Evolutionary conservation across 2,113 vertebrate species (phyloP), one percentile per base, ranked within the genome.

Genomic region (Rhombomys opimus): DNA sequence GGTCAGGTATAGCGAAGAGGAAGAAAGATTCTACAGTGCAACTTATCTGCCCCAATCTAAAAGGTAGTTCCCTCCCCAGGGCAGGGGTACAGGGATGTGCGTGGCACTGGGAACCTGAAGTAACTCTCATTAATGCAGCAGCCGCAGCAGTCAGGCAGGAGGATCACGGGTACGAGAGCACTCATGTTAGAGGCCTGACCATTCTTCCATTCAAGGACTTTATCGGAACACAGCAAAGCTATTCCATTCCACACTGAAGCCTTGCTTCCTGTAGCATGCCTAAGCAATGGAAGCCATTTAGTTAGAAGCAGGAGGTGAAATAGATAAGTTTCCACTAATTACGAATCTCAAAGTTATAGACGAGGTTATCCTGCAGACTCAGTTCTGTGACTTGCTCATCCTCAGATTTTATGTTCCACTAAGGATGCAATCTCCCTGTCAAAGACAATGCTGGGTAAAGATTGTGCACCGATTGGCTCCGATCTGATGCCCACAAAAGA

Each of bases 201-300:
- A 65, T 4, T 57, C 93, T 92, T 75, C 12, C 23, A 89, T 41
- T 90, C 22, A 90, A 52, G 12, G 18, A 41, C 27, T 78, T 84
- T 91, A 41, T 54, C 35, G 27, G 32, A 94, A 41, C 84, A 85
- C 93, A 73, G 54, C 23, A 93, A 95, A 73, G 25, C 7, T 35
- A 82, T 90, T 93, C 35, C 57, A 38, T 90, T 75, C 18, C 4
- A 57, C 4, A 77, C 72, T 73, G 32, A 1, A 72, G 6, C 38
- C 80, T 87, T 86, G 67, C 41, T 88, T 81, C 57, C 32, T 72
- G 50, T 30, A 52, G 54, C 6, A 59, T 32, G 17, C 63, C 32
- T 10, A 75, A 88, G 10, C 87, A 77, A 73, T n/a, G 38, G 90
- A 76, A 96, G 12, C 5, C 25, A 70, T 68, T 91, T 82, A 11